phyloP scores from a whole-genome alignment of 2,113 vertebrate species.

The Myiozetetes cayanensis region DNA sequence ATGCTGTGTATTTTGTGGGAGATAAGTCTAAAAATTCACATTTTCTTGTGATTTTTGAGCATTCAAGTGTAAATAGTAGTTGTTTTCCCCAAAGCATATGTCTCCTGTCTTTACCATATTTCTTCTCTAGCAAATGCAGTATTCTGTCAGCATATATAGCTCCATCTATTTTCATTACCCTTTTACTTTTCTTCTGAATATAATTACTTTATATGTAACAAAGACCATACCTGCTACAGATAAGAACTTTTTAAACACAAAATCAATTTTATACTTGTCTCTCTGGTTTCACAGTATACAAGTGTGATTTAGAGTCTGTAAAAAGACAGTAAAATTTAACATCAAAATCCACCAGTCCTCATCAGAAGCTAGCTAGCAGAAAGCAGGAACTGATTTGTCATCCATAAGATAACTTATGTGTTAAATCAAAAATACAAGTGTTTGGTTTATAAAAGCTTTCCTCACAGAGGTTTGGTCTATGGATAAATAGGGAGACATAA shows the following conservation, averaged over 20 bases:
- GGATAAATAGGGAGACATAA: not conserved
- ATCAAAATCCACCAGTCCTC: not conserved
- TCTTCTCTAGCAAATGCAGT: not conserved
- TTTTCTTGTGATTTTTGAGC: slow-evolving; percentile 26
- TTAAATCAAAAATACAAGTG: not conserved
- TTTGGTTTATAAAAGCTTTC: not conserved
- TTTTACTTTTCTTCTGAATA: not conserved
- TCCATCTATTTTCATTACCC: slow-evolving; percentile 29
- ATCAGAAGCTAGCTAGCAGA: not conserved
- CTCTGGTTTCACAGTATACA: not conserved
- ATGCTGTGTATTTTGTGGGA: not conserved
- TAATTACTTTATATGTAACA: not conserved
- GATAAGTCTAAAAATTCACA: not conserved
- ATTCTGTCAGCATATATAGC: not conserved
- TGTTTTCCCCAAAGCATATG: not conserved
- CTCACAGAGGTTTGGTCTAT: not conserved
- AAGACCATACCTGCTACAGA: not conserved
- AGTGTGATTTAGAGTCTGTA: not conserved
- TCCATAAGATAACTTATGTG: fast-evolving
- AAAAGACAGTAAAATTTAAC: not conserved
- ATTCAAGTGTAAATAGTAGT: not conserved
- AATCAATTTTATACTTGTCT: not conserved
- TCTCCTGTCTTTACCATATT: not conserved
- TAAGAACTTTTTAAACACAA: not conserved
- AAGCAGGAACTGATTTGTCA: not conserved